phyloP scores from a whole-genome alignment of 1,140 invertebrate genomes.

The Drosophila dunni region DNA sequence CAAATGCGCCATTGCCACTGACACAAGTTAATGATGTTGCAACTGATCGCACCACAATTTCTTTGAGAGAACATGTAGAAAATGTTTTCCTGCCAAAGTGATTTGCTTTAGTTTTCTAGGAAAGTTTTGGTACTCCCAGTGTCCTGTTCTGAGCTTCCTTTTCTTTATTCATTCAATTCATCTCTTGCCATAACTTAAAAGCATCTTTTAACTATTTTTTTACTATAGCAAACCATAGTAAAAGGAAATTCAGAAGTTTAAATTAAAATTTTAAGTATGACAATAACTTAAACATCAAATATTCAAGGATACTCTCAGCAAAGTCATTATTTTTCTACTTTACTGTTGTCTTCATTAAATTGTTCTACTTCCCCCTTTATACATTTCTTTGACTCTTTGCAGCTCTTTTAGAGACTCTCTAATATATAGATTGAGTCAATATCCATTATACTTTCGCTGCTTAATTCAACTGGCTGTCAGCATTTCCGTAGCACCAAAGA shows the following conservation, averaged over 20 bases:
- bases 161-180: too few species aligned
- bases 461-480: conserved; percentile 39
- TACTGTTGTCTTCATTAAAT: background rate
- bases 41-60: conserved; percentile 16
- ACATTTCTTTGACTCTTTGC: background rate
- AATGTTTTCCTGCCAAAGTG: background rate
- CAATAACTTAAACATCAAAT: background rate
- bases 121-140: too few species aligned
- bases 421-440: conserved; percentile 57
- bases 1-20: conserved; percentile 27
- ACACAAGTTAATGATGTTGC: conserved; percentile 12
- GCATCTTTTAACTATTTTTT: too few species aligned
- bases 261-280: too few species aligned
- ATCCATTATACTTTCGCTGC: conserved; percentile 33
- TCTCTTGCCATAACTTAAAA: too few species aligned
- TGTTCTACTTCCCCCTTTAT: background rate
- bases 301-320: too few species aligned
- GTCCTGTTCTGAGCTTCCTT: too few species aligned
- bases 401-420: background rate
- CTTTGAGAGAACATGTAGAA: conserved; percentile 3
- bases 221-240: too few species aligned
- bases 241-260: too few species aligned
- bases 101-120: too few species aligned
- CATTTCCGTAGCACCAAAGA: conserved; percentile 46
- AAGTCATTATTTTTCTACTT: background rate